Evolutionary conservation across 1,140 invertebrate species (phyloP).

Genomic region (Caenorhabditis latens): DNA sequence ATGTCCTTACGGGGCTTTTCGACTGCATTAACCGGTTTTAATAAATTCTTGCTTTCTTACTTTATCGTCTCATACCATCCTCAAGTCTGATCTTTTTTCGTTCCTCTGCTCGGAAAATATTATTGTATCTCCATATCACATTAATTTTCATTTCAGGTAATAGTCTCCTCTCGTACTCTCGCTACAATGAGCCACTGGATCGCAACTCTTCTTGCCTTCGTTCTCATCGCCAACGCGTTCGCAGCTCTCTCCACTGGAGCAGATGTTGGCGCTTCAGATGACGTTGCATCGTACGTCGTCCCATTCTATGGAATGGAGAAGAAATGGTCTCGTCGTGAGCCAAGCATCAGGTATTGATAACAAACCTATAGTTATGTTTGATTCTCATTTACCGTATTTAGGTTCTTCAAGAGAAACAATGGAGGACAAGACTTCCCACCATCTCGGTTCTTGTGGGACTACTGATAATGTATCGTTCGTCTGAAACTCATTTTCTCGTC

Average conservation of each 20-base stretch:
- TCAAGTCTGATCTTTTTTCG: not conserved
- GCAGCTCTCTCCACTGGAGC: conserved; percentile 28
- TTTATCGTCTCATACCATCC: not conserved
- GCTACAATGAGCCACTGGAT: conserved; percentile 51
- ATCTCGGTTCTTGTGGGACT: conserved; percentile 24
- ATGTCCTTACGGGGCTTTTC: not conserved
- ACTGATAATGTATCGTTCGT: not conserved
- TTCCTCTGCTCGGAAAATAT: not conserved
- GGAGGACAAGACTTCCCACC: conserved; percentile 36
- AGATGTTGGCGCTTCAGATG: conserved; percentile 17
- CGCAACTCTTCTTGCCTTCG: conserved; percentile 41
- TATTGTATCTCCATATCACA: not conserved
- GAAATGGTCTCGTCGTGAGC: conserved; percentile 45
- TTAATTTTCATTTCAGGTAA: not conserved
- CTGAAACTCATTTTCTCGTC: not conserved
- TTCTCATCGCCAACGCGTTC: conserved; percentile 33
- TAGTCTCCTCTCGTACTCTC: conserved; percentile 31
- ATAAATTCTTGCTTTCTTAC: not conserved
- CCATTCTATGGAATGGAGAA: conserved; percentile 52
- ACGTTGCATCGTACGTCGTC: conserved; percentile 22
- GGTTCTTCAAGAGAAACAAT: conserved; percentile 44
- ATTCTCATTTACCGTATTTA: not conserved
- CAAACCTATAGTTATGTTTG: not conserved
- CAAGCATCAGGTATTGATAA: conserved; percentile 16
- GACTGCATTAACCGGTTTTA: not conserved